Evolutionary conservation across 2,888 invertebrate genomes (phyloP).

Genomic region (Callimorpha dominula): DNA sequence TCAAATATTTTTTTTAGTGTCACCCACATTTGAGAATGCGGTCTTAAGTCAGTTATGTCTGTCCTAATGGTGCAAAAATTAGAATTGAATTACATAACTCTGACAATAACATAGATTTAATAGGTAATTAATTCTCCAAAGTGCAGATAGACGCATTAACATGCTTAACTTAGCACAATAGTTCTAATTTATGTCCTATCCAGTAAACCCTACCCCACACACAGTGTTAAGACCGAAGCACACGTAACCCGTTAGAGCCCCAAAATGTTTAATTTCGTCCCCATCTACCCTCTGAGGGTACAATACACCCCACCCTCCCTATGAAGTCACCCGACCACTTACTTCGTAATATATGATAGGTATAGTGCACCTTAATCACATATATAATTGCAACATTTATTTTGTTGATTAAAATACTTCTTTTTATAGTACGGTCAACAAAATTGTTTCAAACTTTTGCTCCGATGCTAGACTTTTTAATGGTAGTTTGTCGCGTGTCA

Average conservation of each 20-base stretch:
- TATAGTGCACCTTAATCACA: constrained; percentile 84
- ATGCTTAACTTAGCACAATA: neutral
- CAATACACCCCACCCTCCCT: constrained; percentile 53
- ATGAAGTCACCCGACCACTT: constrained; percentile 71
- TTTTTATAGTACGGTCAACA: constrained; percentile 65
- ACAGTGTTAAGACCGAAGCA: constrained; percentile 70
- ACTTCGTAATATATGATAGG: constrained; percentile 79
- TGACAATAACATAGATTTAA: no score
- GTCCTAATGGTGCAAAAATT: no score
- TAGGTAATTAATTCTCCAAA: no score
- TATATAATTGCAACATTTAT: constrained; percentile 85
- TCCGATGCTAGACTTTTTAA: neutral
- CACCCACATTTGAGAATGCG: no score
- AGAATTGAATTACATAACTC: no score
- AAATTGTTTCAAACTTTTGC: constrained; percentile 27
- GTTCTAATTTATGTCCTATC: constrained; percentile 49
- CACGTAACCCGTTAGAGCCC: constrained; percentile 81
- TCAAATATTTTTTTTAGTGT: no score
- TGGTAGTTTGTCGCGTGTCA: constrained; percentile 5
- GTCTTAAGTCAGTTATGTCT: no score
- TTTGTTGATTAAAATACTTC: constrained; percentile 84
- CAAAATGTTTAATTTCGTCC: constrained; percentile 85
- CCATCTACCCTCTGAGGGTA: constrained; percentile 57
- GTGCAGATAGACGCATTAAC: no score
- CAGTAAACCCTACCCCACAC: constrained; percentile 52